Base-by-base conservation (phyloP, 1,140 invertebrate genomes). In the Andrena cerasifolii region DNA sequence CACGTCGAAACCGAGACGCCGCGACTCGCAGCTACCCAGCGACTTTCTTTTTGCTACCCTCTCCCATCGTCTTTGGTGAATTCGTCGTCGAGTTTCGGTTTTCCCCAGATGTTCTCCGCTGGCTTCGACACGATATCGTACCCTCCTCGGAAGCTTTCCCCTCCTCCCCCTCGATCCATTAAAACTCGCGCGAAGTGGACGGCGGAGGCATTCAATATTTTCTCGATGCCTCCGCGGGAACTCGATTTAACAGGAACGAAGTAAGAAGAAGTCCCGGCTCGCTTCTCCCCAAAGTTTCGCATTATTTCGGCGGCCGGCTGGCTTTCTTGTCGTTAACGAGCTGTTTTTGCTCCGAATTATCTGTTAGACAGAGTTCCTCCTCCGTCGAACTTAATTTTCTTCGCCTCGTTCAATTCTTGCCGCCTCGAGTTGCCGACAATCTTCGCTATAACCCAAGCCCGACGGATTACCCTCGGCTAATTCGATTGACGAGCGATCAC, bases 161-260 rank as follows among this genome's bases (percentile, higher is more conserved):
- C 21, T 12, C 40, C 14, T 47, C 21, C 12, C 45, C 7, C n/a
- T 33, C 63, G 43, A 58, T 49, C 73, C 73, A 76, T 76, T 76
- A 76, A 76, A 76, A 76, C 73, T 76, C 43, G 43, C 28, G 53
- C 40, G 1, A 16, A 76, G 51, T 58, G 73, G 62, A 67, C 72
- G 72, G 53, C 71, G n/a, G 21, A 28, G 40, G 65, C 43, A 68
- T 76, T 68, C 73, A 76, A 76, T 76, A 76, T 76, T 76, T 68
- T 59, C 43, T 5, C 53, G 73, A 76, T 33, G 28, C 72, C 33
- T 47, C 21, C n/a, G 3, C 51, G 53, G 21, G 40, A 76, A 76
- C 73, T 76, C 53, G 73, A 76, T 68, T 76, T 68, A 76, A 76
- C 53, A 49, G 73, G 40, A 47, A 76, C 51, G 51, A 75, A 33